Conservation (phyloP, 2,113 vertebrate genomes). For the Podiceps cristatus region DNA sequence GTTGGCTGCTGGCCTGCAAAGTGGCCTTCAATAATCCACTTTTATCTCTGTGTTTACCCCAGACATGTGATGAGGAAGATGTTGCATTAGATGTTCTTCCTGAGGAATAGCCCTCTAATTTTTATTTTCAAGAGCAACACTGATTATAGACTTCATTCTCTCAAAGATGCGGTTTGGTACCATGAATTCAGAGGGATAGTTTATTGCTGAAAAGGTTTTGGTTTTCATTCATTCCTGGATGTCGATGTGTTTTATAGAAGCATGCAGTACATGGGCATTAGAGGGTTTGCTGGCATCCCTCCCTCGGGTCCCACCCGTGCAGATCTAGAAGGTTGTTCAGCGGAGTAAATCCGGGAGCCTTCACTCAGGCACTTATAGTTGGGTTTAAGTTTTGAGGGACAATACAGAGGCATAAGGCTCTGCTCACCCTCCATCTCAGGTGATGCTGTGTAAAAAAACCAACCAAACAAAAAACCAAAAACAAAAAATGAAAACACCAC, state of each 20-base stretch:
- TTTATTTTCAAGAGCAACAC: not conserved
- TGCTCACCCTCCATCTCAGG: not conserved
- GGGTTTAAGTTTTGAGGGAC: not conserved
- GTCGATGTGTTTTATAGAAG: not conserved
- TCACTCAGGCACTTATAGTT: not conserved
- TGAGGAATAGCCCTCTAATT: not conserved
- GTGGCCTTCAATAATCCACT: not conserved
- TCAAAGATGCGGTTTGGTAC: not conserved
- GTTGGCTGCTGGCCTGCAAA: not conserved
- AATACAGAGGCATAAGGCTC: not conserved
- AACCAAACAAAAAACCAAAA: too few relatives aligned
- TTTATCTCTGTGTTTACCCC: not conserved
- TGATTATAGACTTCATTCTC: not conserved
- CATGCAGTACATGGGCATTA: slow-evolving; percentile 18
- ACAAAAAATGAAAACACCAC: too few relatives aligned
- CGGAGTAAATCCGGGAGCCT: not conserved
- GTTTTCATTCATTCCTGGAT: not conserved
- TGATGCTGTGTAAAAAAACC: not conserved
- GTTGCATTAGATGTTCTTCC: not conserved
- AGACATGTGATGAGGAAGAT: not conserved
- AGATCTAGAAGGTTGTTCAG: not conserved
- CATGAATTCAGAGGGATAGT: not conserved
- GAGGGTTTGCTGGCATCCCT: slow-evolving; percentile 54
- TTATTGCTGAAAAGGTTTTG: not conserved
- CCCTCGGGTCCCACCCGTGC: accelerated